Conservation (phyloP, 2,113 vertebrate species). For the Corythornis cristatus region DNA sequence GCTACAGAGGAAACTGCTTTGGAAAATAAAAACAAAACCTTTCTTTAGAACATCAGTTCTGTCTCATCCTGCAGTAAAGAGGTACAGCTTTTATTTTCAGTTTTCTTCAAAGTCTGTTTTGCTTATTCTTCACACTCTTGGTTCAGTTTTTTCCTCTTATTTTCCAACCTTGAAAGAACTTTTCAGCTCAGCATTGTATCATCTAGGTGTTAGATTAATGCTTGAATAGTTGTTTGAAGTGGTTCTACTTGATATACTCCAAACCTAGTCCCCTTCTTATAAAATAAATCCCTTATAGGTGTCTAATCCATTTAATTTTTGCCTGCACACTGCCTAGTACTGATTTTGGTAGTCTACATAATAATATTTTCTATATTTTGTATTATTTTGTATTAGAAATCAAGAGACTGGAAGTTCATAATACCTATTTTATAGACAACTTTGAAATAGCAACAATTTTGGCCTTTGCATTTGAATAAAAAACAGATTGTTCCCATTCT, state of each 20-base stretch:
- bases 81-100: not conserved
- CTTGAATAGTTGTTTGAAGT: not conserved
- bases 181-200: not conserved
- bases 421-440: not conserved
- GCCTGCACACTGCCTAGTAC: not conserved
- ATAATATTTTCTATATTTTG: not conserved
- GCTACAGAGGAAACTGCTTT: not conserved
- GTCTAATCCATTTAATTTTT: not conserved
- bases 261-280: not conserved
- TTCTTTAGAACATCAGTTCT: not conserved
- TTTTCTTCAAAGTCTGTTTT: not conserved
- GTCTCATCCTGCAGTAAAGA: not conserved
- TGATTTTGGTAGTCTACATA: not conserved
- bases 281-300: not conserved
- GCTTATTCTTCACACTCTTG: not conserved
- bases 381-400: not conserved
- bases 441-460: not conserved
- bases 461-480: not conserved
- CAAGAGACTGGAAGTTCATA: not conserved
- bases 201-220: not conserved
- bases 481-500: not conserved
- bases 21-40: not conserved
- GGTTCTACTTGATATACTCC: not conserved
- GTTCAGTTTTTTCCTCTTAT: not conserved
- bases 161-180: not conserved